Percentiles rank a stretch among this genome's conserved stretches.
phyloP scores from a whole-genome alignment of 2,113 vertebrate species.

The Ellobius talpinus region DNA sequence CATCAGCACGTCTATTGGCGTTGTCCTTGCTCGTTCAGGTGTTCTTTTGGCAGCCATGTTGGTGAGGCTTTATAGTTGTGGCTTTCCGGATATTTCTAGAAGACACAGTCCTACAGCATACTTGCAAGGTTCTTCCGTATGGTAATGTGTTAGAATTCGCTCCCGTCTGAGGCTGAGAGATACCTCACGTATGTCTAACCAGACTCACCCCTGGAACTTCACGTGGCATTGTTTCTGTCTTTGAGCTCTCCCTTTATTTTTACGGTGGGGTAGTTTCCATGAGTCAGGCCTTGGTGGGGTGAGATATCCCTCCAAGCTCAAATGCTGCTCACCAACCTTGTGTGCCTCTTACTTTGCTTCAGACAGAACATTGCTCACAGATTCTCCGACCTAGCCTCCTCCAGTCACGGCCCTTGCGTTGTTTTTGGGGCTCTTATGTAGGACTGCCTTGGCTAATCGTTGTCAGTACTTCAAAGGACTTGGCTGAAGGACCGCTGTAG shows the following conservation, averaged over 20 bases:
- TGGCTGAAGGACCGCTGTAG: not conserved
- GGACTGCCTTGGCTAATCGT: not conserved
- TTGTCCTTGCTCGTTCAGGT: too few relatives aligned
- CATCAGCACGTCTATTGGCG: not conserved
- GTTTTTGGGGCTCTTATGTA: not conserved
- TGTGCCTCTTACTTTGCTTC: not conserved
- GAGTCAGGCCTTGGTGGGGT: not conserved
- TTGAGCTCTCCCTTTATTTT: not conserved
- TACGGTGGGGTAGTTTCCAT: not conserved
- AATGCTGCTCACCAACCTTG: not conserved
- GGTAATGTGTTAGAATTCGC: too few relatives aligned
- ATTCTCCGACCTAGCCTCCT: not conserved
- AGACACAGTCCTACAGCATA: not conserved
- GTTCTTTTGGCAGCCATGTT: not conserved
- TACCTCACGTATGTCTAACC: not conserved
- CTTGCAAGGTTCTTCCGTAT: not conserved
- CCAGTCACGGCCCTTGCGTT: not conserved
- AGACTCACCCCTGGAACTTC: not conserved
- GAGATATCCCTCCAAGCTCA: too few relatives aligned
- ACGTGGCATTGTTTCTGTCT: too few relatives aligned
- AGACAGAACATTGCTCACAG: not conserved
- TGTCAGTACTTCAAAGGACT: not conserved
- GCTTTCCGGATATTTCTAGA: not conserved
- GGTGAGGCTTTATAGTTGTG: not conserved
- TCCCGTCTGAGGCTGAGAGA: not conserved